Base-by-base conservation (phyloP, 2,113 vertebrate species). In the Brevimyrus niger region DNA sequence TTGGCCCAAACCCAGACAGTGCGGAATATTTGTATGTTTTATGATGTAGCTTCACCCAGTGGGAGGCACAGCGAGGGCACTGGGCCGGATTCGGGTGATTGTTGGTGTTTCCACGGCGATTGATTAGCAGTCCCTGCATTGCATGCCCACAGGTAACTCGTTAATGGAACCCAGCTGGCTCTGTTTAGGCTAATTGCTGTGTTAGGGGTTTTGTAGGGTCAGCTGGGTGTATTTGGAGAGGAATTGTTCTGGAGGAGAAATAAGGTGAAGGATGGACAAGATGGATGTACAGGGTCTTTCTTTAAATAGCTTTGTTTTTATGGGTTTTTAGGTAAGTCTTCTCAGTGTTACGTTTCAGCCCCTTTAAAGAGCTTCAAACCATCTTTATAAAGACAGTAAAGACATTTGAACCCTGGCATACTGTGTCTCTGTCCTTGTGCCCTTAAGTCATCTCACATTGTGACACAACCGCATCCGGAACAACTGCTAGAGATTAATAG, bases 191-290 rank as follows among this genome's bases (percentile, higher is more conserved):
- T 80, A 80, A 80, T 80, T 80, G 73, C 73, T 80, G 73, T 80
- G 73, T 42, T 80, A 19, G 73, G 73, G 73, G 73, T 80, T 80
- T 80, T 80, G 38, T 80, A 80, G 73, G 73, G 73, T 80, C 73
- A 80, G 73, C 35, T 80, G 73, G 35, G 35, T 80, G 31, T 80
- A 80, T 42, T 80, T 80, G 73, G 35, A 42, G 35, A 80, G 73
- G 35, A 38, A 55, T 38, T 80, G 73, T 19, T 80, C 15, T 80
- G 73, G 15, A 80, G 73, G 73, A 38, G 73, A 80, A 80, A 35
- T 42, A 42, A 42, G 73, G 73, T 80, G 15, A 80, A 42, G 35
- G 35, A 42, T 80, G 73, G 73, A 80, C 31, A 35, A 42, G 73
- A 42, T 80, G 73, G 35, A 35, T 35, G 73, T 42, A 80, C 73